A percentile compares a stretch with the other conserved stretches of the same genome.
Evolutionary conservation across 2,797 vertebrate genomes (phyloP).

Genomic region (Lateolabrax maculatus): DNA sequence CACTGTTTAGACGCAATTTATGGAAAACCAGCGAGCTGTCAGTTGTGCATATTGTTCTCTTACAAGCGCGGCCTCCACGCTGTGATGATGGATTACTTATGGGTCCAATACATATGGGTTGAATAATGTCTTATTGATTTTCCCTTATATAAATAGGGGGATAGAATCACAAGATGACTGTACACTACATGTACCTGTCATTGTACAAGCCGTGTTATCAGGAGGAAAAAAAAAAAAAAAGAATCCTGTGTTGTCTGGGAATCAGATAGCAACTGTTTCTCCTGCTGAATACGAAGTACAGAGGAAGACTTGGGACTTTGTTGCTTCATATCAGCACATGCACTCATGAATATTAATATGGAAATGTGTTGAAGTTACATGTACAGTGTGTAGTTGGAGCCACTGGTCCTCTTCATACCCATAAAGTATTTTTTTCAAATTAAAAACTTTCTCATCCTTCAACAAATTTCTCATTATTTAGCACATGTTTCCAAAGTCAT

Average conservation of each 20-base stretch:
- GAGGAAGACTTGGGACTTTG: slow-evolving; percentile 9
- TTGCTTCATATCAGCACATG: neutral
- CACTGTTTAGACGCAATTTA: slow-evolving; percentile 9
- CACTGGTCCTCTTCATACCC: neutral
- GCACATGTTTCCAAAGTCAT: neutral
- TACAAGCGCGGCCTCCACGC: neutral
- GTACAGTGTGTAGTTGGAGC: neutral
- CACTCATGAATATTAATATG: slow-evolving; percentile 25
- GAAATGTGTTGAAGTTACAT: slow-evolving; percentile 18
- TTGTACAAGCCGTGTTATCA: neutral
- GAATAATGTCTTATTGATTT: slow-evolving; percentile 72
- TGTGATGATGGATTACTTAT: slow-evolving; percentile 29
- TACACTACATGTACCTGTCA: slow-evolving; percentile 32
- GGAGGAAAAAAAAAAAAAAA: slow-evolving; percentile 16
- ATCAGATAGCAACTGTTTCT: slow-evolving; percentile 21
- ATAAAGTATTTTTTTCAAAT: neutral
- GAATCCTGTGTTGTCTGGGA: slow-evolving; percentile 27
- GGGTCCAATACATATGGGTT: slow-evolving; percentile 24
- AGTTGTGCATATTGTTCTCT: slow-evolving; percentile 18
- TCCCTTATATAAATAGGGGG: slow-evolving; percentile 17
- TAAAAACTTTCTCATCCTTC: neutral
- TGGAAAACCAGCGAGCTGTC: slow-evolving; percentile 13
- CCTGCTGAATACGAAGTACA: slow-evolving; percentile 17
- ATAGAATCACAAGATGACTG: slow-evolving; percentile 27
- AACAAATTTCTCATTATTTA: neutral